Conservation (phyloP, 2,797 vertebrate species). For the Periparus ater region DNA sequence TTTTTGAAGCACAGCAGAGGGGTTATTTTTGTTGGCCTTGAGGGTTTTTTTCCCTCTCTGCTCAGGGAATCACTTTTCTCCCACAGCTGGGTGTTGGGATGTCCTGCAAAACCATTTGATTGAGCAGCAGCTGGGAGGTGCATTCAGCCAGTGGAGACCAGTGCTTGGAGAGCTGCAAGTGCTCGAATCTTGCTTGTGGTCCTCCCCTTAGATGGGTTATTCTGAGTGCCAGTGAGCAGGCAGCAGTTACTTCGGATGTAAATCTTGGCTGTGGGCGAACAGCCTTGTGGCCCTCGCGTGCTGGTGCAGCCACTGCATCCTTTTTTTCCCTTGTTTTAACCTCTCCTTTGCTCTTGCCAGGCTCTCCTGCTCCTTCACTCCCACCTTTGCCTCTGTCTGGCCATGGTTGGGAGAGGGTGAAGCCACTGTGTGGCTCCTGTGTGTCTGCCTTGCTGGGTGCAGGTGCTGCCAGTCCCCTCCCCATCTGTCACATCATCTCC, state of each 20-base stretch:
- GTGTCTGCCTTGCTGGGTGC: background rate
- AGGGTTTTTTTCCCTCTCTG: background rate
- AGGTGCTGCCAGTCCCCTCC: constrained; percentile 24
- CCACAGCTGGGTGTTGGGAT: accelerated
- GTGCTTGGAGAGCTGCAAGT: background rate
- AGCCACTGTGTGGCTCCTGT: accelerated
- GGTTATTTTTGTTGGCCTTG: background rate
- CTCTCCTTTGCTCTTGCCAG: background rate
- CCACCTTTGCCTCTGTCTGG: background rate
- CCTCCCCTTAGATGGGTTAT: background rate
- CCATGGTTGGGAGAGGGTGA: background rate
- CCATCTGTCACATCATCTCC: constrained; percentile 44
- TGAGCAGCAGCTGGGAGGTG: background rate
- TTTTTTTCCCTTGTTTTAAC: background rate
- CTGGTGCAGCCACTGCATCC: background rate
- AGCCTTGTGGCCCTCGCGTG: accelerated
- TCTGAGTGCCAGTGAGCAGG: background rate
- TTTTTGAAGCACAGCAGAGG: background rate
- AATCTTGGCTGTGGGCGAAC: background rate
- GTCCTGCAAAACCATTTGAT: background rate
- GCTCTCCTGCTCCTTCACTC: background rate
- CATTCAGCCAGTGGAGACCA: background rate
- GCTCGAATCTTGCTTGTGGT: accelerated
- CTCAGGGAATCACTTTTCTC: background rate
- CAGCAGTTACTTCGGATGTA: background rate